phyloP scores from a whole-genome alignment of 2,797 vertebrate genomes.

The Hippocampus kuda region DNA sequence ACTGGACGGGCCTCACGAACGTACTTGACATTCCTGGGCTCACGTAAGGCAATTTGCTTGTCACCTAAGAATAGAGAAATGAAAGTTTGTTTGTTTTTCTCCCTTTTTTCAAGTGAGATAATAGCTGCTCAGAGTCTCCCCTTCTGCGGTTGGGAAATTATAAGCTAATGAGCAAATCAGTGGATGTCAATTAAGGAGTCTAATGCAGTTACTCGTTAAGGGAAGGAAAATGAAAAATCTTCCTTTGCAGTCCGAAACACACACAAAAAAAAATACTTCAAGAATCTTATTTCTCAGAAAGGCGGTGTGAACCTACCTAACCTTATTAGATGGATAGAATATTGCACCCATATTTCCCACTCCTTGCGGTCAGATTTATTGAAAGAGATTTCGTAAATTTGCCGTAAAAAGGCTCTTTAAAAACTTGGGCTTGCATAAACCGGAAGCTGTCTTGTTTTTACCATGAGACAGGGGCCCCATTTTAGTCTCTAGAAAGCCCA shows the following conservation, averaged over 20 bases:
- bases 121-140: background rate
- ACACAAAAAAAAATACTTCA: background rate
- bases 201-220: conserved; percentile 15
- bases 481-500: background rate
- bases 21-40: conserved; percentile 94
- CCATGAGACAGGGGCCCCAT: background rate
- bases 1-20: conserved; percentile 96
- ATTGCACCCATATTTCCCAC: background rate
- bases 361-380: background rate
- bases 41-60: conserved; percentile 70
- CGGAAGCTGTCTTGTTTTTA: background rate
- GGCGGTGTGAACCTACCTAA: background rate
- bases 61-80: background rate
- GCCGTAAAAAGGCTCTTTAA: background rate
- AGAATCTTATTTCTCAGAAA: background rate
- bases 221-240: background rate
- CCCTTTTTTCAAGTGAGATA: background rate
- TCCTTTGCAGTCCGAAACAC: too few species aligned
- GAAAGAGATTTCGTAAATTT: background rate
- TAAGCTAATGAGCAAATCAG: conserved; percentile 23
- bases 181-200: conserved; percentile 28
- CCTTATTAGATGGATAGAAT: background rate
- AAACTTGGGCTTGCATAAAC: background rate
- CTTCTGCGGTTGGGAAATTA: background rate
- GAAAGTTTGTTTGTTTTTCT: background rate